Evolutionary conservation across 2,113 vertebrate genomes (phyloP).

Genomic region (Odocoileus virginianus): DNA sequence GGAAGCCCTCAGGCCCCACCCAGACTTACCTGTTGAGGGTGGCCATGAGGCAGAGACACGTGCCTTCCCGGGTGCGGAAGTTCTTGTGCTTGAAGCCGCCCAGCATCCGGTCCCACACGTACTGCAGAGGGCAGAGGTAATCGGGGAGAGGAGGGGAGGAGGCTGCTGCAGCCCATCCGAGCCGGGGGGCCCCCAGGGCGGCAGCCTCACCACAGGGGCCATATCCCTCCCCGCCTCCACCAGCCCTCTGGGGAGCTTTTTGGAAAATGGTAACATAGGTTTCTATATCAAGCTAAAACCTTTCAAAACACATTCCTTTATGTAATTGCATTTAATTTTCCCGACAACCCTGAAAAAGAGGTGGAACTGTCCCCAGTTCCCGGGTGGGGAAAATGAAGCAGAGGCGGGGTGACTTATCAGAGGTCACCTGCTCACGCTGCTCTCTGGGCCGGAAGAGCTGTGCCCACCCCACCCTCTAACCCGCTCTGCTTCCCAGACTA

Average conservation of each 20-base stretch:
- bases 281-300: background rate
- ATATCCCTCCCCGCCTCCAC: background rate
- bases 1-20: background rate
- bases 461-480: background rate
- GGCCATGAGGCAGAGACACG: constrained; percentile 96
- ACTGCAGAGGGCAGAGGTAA: constrained; percentile 80
- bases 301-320: background rate
- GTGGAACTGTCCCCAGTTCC: background rate
- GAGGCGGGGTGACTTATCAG: background rate
- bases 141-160: background rate
- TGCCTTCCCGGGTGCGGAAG: constrained; percentile 96
- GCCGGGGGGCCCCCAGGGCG: background rate
- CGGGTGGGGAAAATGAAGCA: background rate
- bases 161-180: background rate
- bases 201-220: background rate
- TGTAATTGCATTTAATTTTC: background rate
- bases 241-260: background rate
- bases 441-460: background rate
- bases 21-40: constrained; percentile 92
- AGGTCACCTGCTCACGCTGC: background rate
- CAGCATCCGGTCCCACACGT: constrained; percentile 96
- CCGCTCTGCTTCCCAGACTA: background rate
- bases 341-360: background rate
- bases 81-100: constrained; percentile 99
- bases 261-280: background rate